Evolutionary conservation across 2,888 invertebrate genomes (phyloP), one percentile per base, ranked within the genome.

Genomic region (Charanyca ferruginea): DNA sequence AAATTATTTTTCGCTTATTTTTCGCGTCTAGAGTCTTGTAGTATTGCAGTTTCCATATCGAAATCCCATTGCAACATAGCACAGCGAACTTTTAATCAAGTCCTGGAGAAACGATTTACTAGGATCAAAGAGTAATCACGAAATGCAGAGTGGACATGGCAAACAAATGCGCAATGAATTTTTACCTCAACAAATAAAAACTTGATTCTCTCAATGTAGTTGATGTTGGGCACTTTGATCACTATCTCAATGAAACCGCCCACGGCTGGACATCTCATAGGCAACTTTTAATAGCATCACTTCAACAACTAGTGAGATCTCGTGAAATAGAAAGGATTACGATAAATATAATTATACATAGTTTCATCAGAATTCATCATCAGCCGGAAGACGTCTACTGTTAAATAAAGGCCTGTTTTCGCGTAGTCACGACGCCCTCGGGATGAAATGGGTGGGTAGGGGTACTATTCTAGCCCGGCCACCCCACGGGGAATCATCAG

Each of bases 81-180:
- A 91, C 89, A 90, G 90, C 88, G 85, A 94, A 94, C 92, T 94
- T 94, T 94, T 94, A 94, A 94, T 94, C 94, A 94, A 94, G 93
- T 93, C 90, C 90, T 87, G 90, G 90, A 90, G 93, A 92, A 93
- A 92, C 94, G 92, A 93, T 94, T 93, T 93, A 91, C 91, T 89
- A 85, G 69, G 74, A 77, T 77, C 90, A 93, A 71, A 91, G 93
- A 93, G 28, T 81, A 88, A 70, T 32, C 9, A 22, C 7, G 11
- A 69, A 51, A 67, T 3, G 6, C n/a, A 83, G 79, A 76, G 2
- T 1, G 13, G 69, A 53, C 66, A 42, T 32, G 11, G 35, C 3
- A 28, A 6, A 5, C 13, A 38, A 16, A 35, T 9, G 9, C 1
- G 35, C 38, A 11, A 13, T 51, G 13, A 6, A 0, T 8, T 48